Percentiles rank a stretch among this genome's conserved stretches.
Conservation (phyloP, 2,113 vertebrate species). For the Tachuris rubrigastra region DNA sequence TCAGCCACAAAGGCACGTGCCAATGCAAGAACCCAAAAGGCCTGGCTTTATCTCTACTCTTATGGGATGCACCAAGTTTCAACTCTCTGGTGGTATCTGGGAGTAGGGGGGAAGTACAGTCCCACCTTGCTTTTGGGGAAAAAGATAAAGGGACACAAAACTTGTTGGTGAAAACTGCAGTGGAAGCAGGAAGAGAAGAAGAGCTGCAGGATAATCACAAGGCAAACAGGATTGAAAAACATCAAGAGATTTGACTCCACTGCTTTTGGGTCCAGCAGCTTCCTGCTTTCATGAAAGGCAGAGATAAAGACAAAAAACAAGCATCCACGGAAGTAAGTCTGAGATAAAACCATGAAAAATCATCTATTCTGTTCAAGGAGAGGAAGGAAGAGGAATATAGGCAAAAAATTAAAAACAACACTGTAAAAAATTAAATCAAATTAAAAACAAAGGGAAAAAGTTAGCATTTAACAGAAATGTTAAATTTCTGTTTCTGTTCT, state of each 20-base stretch:
- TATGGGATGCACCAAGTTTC: not conserved
- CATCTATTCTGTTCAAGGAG: not conserved
- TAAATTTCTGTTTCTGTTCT: too few species aligned
- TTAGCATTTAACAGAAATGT: not conserved
- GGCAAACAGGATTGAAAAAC: not conserved
- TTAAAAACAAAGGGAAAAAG: not conserved
- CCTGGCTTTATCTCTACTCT: not conserved
- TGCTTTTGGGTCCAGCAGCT: not conserved
- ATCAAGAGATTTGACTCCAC: not conserved
- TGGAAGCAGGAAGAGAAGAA: not conserved
- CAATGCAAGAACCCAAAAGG: not conserved
- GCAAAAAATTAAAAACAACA: not conserved
- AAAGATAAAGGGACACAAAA: not conserved
- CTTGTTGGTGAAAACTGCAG: not conserved
- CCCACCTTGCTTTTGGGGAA: not conserved
- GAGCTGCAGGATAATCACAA: not conserved
- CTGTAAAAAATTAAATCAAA: not conserved
- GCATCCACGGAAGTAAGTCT: not conserved
- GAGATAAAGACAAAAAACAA: not conserved
- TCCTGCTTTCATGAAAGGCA: not conserved
- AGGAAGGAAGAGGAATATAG: not conserved
- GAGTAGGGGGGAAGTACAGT: not conserved
- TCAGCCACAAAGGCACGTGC: not conserved
- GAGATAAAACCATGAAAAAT: not conserved
- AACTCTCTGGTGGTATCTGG: not conserved